Evolutionary conservation across 2,888 invertebrate genomes (phyloP), one percentile per base, ranked within the genome.

Genomic region (Mayetiola destructor): DNA sequence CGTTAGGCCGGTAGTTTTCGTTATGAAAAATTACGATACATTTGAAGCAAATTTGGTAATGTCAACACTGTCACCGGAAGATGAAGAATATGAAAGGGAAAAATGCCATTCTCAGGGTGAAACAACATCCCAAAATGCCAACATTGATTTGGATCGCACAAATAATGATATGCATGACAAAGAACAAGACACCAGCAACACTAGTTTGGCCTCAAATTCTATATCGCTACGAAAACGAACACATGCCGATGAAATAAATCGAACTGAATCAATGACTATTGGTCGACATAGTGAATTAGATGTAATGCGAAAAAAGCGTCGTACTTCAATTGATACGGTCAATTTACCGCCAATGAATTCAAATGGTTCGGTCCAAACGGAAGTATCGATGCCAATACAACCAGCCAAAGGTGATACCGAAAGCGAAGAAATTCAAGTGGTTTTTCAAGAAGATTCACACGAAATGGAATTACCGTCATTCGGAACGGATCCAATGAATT

Each of bases 1-100:
- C 23, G n/a, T 18, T 18, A 83, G 82, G 62, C 91, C 91, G 5
- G 78, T 85, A 3, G 77, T 87, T 35, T 81, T 88, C 61, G 77
- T 83, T 61, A 75, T 87, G n/a, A 80, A 84, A 63, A 84, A 83
- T 69, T 78, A 79, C 58, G 73, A 78, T 20, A 80, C 83, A 53
- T 88, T 88, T 70, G 87, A 89, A 72, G 84, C 82, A 18, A 80
- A 83, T 64, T 82, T 90, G 67, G 82, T 92, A 0, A 75, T 91
- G 63, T 88, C 92, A 8, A 90, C 72, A 1, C 61, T 72, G 3
- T 23, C 55, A 23, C 55, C 55, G 1, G 55, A 55, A 2, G 48
- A 48, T n/a, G 27, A 2, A 2, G 23, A 27, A 20, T 48, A n/a
- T n/a, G 48, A 48, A 27, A 5, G 27, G 14, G 27, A 48, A n/a